A percentile compares a stretch with the other conserved stretches of the same genome.
Evolutionary conservation across 2,113 vertebrate genomes (phyloP).

Genomic region (Vombatus ursinus): DNA sequence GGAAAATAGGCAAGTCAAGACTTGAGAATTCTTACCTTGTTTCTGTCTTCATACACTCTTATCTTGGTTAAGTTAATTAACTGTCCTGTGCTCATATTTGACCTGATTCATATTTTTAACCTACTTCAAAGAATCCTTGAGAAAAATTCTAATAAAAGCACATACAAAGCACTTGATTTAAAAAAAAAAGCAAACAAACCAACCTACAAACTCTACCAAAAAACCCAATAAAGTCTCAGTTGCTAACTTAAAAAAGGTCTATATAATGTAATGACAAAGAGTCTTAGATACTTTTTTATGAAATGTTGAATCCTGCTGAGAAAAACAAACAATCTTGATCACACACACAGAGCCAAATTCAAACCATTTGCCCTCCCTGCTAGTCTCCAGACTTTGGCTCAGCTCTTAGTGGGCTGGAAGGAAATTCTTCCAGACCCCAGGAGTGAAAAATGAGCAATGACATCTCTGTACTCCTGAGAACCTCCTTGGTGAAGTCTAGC

Average conservation of each 20-base stretch:
- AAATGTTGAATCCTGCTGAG: not conserved
- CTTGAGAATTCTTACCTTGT: not conserved
- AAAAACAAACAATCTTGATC: not conserved
- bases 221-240: not conserved
- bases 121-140: not conserved
- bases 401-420: not conserved
- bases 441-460: not conserved
- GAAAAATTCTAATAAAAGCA: not conserved
- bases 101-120: not conserved
- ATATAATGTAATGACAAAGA: not conserved
- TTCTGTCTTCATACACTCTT: not conserved
- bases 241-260: not conserved
- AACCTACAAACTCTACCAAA: slow-evolving; percentile 11
- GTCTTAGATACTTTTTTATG: not conserved
- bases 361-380: not conserved
- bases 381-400: not conserved
- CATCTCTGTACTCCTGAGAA: not conserved
- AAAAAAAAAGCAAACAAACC: not conserved
- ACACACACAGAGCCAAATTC: not conserved
- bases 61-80: not conserved
- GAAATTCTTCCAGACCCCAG: not conserved
- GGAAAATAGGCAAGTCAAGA: not conserved
- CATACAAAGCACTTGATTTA: not conserved
- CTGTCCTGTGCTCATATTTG: not conserved
- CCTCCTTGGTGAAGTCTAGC: not conserved